Evolutionary conservation across 2,797 vertebrate species (phyloP).

Genomic region (Galago senegalensis): DNA sequence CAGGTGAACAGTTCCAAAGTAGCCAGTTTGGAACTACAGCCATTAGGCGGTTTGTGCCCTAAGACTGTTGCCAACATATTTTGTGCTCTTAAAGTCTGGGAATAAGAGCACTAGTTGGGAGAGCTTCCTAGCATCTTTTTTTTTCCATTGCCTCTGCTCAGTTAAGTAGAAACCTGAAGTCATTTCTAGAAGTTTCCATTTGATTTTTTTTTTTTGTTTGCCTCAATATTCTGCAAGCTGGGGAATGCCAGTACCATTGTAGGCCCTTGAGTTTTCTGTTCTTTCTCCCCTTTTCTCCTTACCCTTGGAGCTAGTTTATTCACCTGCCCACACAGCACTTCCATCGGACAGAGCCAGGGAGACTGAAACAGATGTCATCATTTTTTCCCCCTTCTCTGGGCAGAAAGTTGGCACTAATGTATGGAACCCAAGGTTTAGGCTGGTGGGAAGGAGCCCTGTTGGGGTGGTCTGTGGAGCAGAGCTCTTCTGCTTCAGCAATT

Average conservation of each 20-base stretch:
- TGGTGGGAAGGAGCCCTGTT: not conserved
- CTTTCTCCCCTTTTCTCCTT: not conserved
- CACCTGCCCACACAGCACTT: not conserved
- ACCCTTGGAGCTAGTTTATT: not conserved
- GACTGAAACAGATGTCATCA: not conserved
- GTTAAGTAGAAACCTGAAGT: constrained; percentile 16
- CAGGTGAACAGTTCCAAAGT: not conserved
- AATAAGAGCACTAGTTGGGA: not conserved
- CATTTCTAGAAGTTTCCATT: not conserved
- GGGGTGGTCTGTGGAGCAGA: not conserved
- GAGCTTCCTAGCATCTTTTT: not conserved
- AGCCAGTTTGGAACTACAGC: not conserved
- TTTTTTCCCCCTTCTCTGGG: not conserved
- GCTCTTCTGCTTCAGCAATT: not conserved
- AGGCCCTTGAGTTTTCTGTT: not conserved
- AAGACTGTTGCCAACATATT: not conserved
- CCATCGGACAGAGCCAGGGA: not conserved
- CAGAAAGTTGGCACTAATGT: not conserved
- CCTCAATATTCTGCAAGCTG: not conserved
- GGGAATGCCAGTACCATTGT: not conserved
- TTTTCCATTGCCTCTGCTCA: not conserved
- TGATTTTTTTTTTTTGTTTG: not conserved
- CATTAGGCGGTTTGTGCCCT: not conserved
- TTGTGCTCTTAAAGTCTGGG: not conserved
- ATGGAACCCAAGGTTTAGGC: not conserved